A percentile compares a stretch with the other conserved stretches of the same genome.
Conservation (phyloP, 1,140 invertebrate genomes). For the Drosophila azteca region DNA sequence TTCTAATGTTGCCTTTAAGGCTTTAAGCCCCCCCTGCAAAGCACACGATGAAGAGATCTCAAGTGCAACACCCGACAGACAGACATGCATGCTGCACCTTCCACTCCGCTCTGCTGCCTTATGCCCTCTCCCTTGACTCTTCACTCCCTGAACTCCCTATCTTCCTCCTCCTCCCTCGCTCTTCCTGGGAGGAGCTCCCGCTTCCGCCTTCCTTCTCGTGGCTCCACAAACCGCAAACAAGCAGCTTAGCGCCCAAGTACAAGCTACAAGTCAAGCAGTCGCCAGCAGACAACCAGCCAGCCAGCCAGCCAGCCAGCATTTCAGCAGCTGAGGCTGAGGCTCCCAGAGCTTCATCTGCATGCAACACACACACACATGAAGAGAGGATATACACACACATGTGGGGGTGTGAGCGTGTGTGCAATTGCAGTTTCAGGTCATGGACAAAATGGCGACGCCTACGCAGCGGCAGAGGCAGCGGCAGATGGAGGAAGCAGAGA, state of each 20-base stretch:
- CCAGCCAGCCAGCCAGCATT: conserved; percentile 13
- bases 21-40: too few relatives aligned
- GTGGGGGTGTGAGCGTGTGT: conserved; percentile 24
- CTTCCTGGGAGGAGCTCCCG: too few relatives aligned
- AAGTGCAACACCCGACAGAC: conserved; percentile 7
- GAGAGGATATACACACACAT: background rate
- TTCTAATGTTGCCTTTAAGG: too few relatives aligned
- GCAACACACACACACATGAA: conserved; percentile 1
- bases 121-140: background rate
- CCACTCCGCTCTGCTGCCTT: too few relatives aligned
- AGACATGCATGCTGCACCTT: too few relatives aligned
- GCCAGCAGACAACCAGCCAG: conserved; percentile 28
- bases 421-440: conserved; percentile 64
- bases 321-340: conserved; percentile 45
- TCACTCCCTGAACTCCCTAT: too few relatives aligned
- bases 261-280: conserved; percentile 75
- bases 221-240: conserved; percentile 52
- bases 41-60: conserved; percentile 34
- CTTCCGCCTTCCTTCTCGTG: too few relatives aligned
- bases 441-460: conserved; percentile 72
- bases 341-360: conserved; percentile 49
- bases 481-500: conserved; percentile 35
- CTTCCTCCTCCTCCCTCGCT: too few relatives aligned
- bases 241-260: conserved; percentile 65
- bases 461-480: conserved; percentile 51